Conservation (phyloP, 2,797 vertebrate genomes). For the Micromesistius poutassou region DNA sequence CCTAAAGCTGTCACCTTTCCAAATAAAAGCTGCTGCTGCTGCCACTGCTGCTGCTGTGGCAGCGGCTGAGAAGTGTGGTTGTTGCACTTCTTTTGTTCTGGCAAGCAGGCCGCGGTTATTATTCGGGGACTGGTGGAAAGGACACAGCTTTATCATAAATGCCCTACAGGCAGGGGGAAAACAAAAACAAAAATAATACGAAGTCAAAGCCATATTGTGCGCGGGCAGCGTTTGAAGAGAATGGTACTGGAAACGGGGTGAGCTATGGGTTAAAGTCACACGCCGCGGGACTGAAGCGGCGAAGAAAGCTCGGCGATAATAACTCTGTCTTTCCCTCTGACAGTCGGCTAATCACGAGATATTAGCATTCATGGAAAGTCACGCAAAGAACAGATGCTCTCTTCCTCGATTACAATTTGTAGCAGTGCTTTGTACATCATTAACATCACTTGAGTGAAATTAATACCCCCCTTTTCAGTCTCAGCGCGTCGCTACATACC, state of each 20-base stretch:
- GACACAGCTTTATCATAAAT: not conserved
- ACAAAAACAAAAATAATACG: not conserved
- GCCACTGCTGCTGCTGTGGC: no score
- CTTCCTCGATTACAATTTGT: slow-evolving; percentile 7
- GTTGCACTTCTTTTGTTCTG: not conserved
- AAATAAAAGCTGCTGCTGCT: not conserved
- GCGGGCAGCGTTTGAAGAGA: not conserved
- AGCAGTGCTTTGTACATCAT: slow-evolving; percentile 2
- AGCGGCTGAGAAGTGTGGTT: not conserved
- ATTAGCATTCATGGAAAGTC: not conserved
- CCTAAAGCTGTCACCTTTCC: not conserved
- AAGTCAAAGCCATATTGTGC: not conserved
- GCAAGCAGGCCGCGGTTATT: not conserved
- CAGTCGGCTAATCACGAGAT: not conserved
- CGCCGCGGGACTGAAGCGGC: not conserved
- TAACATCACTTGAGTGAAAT: not conserved
- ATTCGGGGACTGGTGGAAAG: not conserved
- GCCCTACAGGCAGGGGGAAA: not conserved
- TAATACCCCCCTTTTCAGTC: not conserved
- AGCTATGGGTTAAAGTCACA: not conserved
- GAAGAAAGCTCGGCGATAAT: not conserved
- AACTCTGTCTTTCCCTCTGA: not conserved
- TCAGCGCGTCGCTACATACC: not conserved
- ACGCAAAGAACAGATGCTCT: not conserved
- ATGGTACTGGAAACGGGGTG: not conserved